These are phyloP conservation scores for Artibeus jamaicensis DNA, from an alignment of 2,797 vertebrate genomes.

Conservation along the genomic window DNA sequence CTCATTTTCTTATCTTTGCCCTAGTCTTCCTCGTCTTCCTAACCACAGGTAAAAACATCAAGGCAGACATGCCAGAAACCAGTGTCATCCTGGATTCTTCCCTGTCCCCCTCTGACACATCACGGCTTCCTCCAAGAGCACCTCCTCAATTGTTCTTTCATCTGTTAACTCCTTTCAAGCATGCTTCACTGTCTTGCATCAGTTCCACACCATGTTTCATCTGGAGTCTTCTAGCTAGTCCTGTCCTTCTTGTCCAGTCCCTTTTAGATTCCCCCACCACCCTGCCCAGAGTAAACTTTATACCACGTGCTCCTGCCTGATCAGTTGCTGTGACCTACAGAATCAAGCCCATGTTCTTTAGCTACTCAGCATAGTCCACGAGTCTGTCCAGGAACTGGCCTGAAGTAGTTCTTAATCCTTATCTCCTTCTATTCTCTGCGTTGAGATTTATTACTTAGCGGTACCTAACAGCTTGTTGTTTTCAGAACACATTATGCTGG, in stretches of 20 bases:
- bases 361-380: not conserved
- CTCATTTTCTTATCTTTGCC: not conserved
- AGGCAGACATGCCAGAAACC: not conserved
- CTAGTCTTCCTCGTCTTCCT: not conserved
- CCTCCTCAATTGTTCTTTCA: not conserved
- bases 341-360: not conserved
- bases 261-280: not conserved
- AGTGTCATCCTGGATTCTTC: not conserved
- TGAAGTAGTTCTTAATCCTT: not conserved
- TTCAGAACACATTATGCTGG: not conserved
- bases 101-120: not conserved
- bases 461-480: not conserved
- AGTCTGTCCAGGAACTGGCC: not conserved
- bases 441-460: not conserved
- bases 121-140: not conserved
- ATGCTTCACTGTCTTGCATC: not conserved
- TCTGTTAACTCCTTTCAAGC: not conserved
- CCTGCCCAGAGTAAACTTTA: not conserved
- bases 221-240: not conserved
- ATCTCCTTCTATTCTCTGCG: not conserved
- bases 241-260: not conserved
- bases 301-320: not conserved
- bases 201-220: not conserved
- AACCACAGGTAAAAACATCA: not conserved
- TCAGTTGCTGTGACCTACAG: not conserved